These are phyloP conservation scores for Morpho helenor DNA, from an alignment of 2,888 invertebrate species.

Conservation along the genomic window DNA sequence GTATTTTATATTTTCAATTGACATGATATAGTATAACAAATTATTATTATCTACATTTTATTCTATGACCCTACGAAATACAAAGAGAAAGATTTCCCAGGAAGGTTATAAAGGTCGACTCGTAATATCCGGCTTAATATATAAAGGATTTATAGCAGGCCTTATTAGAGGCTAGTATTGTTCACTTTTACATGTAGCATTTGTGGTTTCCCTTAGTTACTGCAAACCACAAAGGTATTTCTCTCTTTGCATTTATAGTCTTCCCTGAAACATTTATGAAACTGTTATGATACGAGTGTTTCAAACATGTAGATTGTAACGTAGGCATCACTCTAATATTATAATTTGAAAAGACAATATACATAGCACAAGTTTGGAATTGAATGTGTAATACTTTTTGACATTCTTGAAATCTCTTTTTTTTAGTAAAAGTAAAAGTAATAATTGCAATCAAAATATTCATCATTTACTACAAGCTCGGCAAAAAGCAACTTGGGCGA, in stretches of 20 bases:
- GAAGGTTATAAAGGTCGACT: conserved; percentile 1
- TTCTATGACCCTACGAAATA: not conserved
- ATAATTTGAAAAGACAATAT: too few relatives aligned
- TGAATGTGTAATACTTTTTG: too few relatives aligned
- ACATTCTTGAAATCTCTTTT: too few relatives aligned
- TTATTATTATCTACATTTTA: too few relatives aligned
- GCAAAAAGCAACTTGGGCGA: too few relatives aligned
- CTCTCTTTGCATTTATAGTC: not conserved
- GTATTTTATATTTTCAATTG: too few relatives aligned
- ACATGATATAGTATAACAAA: too few relatives aligned
- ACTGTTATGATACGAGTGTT: not conserved
- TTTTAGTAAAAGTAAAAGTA: too few relatives aligned
- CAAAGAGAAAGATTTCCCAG: conserved; percentile 11
- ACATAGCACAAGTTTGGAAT: too few relatives aligned
- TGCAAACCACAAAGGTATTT: not conserved
- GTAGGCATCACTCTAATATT: too few relatives aligned
- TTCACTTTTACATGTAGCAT: not conserved
- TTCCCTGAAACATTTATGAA: not conserved
- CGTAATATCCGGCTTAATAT: conserved; percentile 1
- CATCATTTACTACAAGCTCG: too few relatives aligned
- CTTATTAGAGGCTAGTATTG: conserved; percentile 5
- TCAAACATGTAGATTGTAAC: not conserved
- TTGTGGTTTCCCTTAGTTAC: conserved; percentile 2
- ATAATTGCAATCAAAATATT: too few relatives aligned
- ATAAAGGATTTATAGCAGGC: not conserved